Evolutionary conservation across 2,888 invertebrate species (phyloP).

Genomic region (Callinectes sapidus): DNA sequence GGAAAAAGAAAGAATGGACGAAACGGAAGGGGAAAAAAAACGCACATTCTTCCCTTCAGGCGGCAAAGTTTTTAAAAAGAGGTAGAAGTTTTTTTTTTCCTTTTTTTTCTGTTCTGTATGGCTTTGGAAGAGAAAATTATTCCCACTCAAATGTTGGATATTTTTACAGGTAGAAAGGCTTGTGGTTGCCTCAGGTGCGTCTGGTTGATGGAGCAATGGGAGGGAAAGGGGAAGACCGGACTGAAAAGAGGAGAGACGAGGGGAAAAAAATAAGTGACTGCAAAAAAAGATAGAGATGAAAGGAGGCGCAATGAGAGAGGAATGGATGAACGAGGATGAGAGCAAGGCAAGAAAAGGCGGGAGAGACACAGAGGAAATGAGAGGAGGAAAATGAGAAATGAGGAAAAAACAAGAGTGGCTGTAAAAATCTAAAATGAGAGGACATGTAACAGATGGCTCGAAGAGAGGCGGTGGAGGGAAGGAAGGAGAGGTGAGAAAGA

Average conservation of each 20-base stretch:
- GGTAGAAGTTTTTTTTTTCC: background rate
- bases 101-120: background rate
- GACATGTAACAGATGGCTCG: background rate
- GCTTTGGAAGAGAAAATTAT: conserved; percentile 13
- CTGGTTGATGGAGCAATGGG: background rate
- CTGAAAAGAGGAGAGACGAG: background rate
- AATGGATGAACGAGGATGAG: background rate
- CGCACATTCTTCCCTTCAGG: background rate
- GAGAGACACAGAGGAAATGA: background rate
- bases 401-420: background rate
- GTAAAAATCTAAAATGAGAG: background rate
- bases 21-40: background rate
- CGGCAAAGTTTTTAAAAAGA: background rate
- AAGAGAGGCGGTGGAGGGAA: background rate
- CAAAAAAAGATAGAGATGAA: background rate
- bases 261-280: background rate
- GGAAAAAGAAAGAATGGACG: background rate
- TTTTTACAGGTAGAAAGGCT: background rate
- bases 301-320: background rate
- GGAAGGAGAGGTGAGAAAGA: background rate
- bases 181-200: background rate
- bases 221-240: background rate
- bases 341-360: background rate
- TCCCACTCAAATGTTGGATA: background rate
- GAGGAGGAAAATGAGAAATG: background rate